These are phyloP conservation scores for Augiades crinisus DNA, from an alignment of 2,888 invertebrate species.

Conservation along the genomic window DNA sequence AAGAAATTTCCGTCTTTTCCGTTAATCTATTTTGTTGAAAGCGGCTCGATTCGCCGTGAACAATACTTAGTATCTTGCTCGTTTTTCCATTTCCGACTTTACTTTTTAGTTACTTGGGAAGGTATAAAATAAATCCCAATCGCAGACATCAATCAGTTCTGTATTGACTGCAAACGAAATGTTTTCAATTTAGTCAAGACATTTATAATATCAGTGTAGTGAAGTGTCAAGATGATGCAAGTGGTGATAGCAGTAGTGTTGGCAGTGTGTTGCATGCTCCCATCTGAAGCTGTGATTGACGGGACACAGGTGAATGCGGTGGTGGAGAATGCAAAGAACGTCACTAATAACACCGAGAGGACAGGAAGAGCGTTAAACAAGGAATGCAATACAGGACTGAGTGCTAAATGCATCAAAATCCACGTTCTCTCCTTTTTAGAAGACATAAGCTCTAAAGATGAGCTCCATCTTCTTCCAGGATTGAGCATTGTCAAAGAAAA, in stretches of 20 bases:
- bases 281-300: slow-evolving; percentile 52
- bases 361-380: slow-evolving; percentile 62
- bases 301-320: slow-evolving; percentile 51
- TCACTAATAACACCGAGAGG: slow-evolving; percentile 43
- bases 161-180: slow-evolving; percentile 51
- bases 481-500: slow-evolving; percentile 88
- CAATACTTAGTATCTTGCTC: slow-evolving; percentile 53
- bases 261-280: slow-evolving; percentile 44
- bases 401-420: slow-evolving; percentile 88
- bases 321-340: slow-evolving; percentile 33
- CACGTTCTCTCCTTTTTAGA: slow-evolving; percentile 90
- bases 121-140: slow-evolving; percentile 68
- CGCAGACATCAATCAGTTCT: slow-evolving; percentile 53
- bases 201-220: slow-evolving; percentile 22
- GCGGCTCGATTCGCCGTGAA: slow-evolving; percentile 46
- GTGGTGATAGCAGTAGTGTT: slow-evolving; percentile 47
- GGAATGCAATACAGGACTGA: slow-evolving; percentile 69
- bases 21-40: slow-evolving; percentile 48
- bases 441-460: slow-evolving; percentile 85
- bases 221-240: slow-evolving; percentile 35
- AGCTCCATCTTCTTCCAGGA: slow-evolving; percentile 87
- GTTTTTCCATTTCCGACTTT: slow-evolving; percentile 52
- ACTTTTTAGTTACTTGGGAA: slow-evolving; percentile 46
- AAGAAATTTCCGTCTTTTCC: slow-evolving; percentile 39
- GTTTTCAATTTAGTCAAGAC: slow-evolving; percentile 34